These are phyloP conservation scores for Parambassis ranga DNA, from an alignment of 2,797 vertebrate species.

Conservation along the genomic window DNA sequence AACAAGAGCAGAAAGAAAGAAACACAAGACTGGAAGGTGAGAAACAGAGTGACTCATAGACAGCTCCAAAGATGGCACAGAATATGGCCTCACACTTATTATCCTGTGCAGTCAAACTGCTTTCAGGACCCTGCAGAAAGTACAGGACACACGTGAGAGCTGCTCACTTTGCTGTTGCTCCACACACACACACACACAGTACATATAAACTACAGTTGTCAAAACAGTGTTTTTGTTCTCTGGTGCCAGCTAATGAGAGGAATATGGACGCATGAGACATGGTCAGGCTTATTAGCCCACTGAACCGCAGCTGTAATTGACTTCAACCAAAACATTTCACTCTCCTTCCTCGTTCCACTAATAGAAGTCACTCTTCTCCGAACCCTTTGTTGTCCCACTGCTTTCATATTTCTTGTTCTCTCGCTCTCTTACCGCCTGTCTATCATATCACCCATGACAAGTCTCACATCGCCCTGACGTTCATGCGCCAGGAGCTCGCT, in stretches of 20 bases:
- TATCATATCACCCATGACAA: constrained; percentile 33
- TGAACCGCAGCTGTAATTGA: constrained; percentile 51
- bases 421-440: constrained; percentile 1
- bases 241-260: constrained; percentile 47
- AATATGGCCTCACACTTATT: constrained; percentile 23
- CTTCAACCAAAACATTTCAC: constrained; percentile 52
- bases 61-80: constrained; percentile 9
- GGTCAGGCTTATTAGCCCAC: constrained; percentile 44
- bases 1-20: constrained; percentile 12
- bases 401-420: constrained; percentile 35
- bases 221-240: constrained; percentile 39
- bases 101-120: neutral
- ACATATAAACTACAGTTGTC: constrained; percentile 27
- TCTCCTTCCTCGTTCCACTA: constrained; percentile 11
- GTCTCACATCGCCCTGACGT: constrained; percentile 27
- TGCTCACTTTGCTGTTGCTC: neutral
- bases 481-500: constrained; percentile 17
- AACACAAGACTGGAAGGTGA: constrained; percentile 3
- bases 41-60: constrained; percentile 24
- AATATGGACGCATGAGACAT: constrained; percentile 16
- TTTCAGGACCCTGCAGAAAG: constrained; percentile 5
- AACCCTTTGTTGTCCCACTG: constrained; percentile 25
- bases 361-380: constrained; percentile 26
- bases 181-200: constrained; percentile 13
- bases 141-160: neutral